phyloP scores from a whole-genome alignment of 2,888 invertebrate genomes.

The Drosophila ezoana region DNA sequence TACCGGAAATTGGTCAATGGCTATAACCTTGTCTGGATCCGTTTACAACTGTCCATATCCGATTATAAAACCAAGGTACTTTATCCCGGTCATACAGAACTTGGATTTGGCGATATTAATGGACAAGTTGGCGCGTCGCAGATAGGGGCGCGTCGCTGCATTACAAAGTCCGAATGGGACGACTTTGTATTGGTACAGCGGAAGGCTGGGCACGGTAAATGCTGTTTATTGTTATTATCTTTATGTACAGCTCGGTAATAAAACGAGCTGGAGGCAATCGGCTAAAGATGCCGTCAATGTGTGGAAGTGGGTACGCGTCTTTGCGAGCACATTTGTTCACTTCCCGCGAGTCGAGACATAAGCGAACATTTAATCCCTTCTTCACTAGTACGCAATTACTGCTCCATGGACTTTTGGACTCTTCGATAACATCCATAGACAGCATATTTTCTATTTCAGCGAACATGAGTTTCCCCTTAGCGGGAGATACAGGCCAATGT shows the following conservation, averaged over 20 bases:
- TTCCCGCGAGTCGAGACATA: conserved; percentile 5
- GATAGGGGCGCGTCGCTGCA: neutral
- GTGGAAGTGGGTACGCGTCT: no score
- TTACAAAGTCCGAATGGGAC: neutral
- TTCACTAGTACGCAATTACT: conserved; percentile 6
- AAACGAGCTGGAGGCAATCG: no score
- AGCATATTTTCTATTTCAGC: neutral
- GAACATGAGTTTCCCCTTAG: neutral
- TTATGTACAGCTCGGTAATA: no score
- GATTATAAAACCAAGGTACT: no score
- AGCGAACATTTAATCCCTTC: neutral
- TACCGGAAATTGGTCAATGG: no score
- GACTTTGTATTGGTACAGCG: conserved; percentile 42
- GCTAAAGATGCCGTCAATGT: no score
- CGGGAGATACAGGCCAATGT: neutral
- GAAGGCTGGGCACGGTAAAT: conserved; percentile 40
- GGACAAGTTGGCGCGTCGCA: no score
- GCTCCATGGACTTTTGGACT: conserved; percentile 8
- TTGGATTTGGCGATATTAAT: no score
- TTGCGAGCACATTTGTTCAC: conserved; percentile 2
- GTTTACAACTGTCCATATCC: no score
- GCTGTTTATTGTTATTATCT: conserved; percentile 36
- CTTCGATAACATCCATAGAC: conserved; percentile 1
- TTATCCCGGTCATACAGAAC: no score
- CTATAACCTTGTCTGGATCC: no score